Evolutionary conservation across 2,888 invertebrate species (phyloP), one percentile per base, ranked within the genome.

Genomic region (Silvanus unidentatus): DNA sequence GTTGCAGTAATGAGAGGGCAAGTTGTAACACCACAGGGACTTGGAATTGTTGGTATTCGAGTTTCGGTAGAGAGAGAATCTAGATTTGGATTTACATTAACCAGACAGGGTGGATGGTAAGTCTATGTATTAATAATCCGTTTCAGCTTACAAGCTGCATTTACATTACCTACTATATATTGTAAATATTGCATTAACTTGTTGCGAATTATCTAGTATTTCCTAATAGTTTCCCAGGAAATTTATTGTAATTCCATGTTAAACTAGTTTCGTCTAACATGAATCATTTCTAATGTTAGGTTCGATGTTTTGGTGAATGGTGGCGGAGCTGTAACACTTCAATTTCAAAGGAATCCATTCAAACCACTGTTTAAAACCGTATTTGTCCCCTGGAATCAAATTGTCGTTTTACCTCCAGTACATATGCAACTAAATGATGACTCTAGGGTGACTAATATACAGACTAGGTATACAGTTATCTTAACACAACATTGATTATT

Each of bases 231-330:
- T 22, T 22, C 4, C 22, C 22, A 5, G 22, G 22, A 22, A 22
- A 22, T 22, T 22, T 22, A 22, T 22, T 22, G 8, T 8, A 8
- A 22, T 5, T 22, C 22, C 8, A 32, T 9, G 3, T 8, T 12
- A 32, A 32, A 32, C 32, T 32, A 32, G 32, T 32, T 32, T 32
- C 32, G 10, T 5, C 32, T 12, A 32, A 22, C 22, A 5, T 22
- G 22, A 22, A 22, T 5, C 22, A 22, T 22, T 22, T 22, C 22
- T 22, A 22, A 22, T 48, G 50, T 1, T 44, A 96, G 96, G 88
- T 99, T 98, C 78, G 99, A 99, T 75, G 88, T 99, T 47, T 77
- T 99, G 65, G 97, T 99, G 49, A 98, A 99, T 73, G 99, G 99
- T 11, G 99, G 98, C 39, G 96, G 96, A 27, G 95, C 96, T 1